A percentile compares a stretch with the other conserved stretches of the same genome.
These are phyloP conservation scores for Pseudorhiza aurosa DNA, from an alignment of 30 jellyfish, hydroid and myxozoan genomes.

Conservation along the genomic window DNA sequence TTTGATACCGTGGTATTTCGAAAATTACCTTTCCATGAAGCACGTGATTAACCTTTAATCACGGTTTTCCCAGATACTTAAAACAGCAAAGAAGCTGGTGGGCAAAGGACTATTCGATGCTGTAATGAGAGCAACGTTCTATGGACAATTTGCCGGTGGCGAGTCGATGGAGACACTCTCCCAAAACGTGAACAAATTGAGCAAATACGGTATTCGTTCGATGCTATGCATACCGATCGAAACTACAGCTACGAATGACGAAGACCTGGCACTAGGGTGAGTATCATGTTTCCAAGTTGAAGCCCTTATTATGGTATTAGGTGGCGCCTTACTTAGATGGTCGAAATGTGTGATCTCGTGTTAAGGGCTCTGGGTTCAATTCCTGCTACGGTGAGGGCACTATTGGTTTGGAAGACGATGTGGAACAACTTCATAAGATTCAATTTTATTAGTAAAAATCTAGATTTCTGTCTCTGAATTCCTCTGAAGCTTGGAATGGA, in stretches of 20 bases:
- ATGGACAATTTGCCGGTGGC: conserved; percentile 97
- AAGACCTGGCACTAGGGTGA: conserved; percentile 35
- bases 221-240: conserved; percentile 92
- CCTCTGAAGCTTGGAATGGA: no score
- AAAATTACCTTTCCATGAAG: background rate
- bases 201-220: conserved; percentile 62
- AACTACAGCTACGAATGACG: conserved; percentile 35
- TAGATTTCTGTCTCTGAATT: no score
- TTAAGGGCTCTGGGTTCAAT: no score
- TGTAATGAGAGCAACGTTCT: conserved; percentile 77
- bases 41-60: background rate
- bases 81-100: conserved; percentile 39
- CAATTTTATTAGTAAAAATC: no score
- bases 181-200: conserved; percentile 27
- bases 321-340: no score
- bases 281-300: background rate
- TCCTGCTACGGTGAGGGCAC: no score
- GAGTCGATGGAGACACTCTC: conserved; percentile 49
- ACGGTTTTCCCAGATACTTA: conserved; percentile 59
- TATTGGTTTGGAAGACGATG: no score
- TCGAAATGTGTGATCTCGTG: no score
- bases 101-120: conserved; percentile 52
- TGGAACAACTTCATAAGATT: no score
- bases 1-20: no score
- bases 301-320: no score